Conservation (phyloP, 2,797 vertebrate genomes). For the Pangasius larnaudii region DNA sequence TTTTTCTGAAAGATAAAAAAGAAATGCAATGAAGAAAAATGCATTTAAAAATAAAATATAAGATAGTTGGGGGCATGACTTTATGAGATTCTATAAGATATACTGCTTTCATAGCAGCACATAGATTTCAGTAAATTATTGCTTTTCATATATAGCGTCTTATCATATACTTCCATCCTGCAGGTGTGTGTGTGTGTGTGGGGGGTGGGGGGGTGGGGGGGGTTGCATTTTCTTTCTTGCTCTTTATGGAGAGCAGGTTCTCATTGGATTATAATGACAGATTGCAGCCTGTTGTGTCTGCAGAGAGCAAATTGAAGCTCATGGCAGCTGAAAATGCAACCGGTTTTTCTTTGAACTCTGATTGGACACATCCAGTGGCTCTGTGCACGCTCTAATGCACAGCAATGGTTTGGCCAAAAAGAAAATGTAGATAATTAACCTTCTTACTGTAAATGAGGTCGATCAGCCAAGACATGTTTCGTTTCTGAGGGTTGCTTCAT, state of each 20-base stretch:
- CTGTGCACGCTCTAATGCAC: not conserved
- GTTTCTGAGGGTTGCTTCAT: not conserved
- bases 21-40: not conserved
- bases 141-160: not conserved
- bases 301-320: not conserved
- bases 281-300: not conserved
- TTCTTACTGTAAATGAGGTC: not conserved
- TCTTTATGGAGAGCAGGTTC: not conserved
- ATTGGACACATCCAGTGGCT: not conserved
- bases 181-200: too few species aligned
- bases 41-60: not conserved
- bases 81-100: not conserved
- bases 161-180: not conserved
- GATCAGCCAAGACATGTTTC: not conserved
- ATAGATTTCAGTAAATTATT: not conserved
- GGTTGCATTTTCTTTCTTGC: not conserved
- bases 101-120: not conserved
- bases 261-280: slow-evolving; percentile 4
- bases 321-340: not conserved
- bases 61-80: not conserved
- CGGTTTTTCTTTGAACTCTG: not conserved
- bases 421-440: not conserved
- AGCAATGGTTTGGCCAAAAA: not conserved
- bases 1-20: not conserved
- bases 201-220: not conserved